Base-by-base conservation (phyloP, 2,888 invertebrate species). In the Himalopsyche tibetana region DNA sequence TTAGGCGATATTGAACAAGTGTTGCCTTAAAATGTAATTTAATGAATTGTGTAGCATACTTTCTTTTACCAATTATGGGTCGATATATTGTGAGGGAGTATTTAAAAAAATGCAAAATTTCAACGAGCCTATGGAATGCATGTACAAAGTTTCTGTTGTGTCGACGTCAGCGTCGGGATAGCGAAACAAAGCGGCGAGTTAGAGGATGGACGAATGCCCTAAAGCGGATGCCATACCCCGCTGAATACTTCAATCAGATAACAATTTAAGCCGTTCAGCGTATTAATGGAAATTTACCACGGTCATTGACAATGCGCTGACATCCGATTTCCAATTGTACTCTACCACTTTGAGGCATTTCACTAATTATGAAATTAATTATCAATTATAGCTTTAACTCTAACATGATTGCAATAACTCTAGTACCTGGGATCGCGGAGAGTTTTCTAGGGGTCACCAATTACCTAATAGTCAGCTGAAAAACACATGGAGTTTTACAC, bases 231-330 rank as follows among this genome's bases (percentile, higher is more conserved):
- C 74, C 5, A 74, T 74, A 38, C 74, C 74, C 74, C 15, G 19
- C 74, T 74, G 74, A 74, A 74, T 38, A 74, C 38, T 74, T 74
- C 74, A 74, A 74, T 38, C 38, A 74, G 15, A 74, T 74, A 74
- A 74, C 74, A 74, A 74, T 38, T 36, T 38, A 74, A 74, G 38
- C 74, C 74, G 74, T 11, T 36, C 17, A 17, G 6, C 8, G 69
- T 36, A 69, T 69, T 3, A 12, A 69, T 69, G 9, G 38, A 38
- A 38, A 74, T 74, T 38, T 38, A 74, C 38, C 36, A 36, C 12
- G 36, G 38, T 36, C 38, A 36, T 38, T 74, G 74, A 74, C 74
- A 74, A 38, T 36, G 74, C 38, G 74, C 4, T 38, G 36, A 74
- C 12, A 74, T 74, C 12, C 38, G 38, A 74, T 74, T 38, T 74